Conservation (phyloP, 1,140 invertebrate genomes). For the Scaptomyza graminum region DNA sequence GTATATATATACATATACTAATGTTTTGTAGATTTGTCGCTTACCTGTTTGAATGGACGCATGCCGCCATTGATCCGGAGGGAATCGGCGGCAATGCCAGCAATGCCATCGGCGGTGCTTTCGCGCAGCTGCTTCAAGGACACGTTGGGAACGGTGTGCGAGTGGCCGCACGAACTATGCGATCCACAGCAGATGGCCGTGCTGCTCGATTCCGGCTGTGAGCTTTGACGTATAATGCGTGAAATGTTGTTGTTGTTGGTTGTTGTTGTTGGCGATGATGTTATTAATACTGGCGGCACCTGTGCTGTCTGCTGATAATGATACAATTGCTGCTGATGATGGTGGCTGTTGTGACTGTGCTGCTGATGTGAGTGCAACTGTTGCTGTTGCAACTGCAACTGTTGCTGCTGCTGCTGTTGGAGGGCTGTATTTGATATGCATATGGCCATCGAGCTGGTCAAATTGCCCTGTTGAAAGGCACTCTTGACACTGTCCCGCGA, state of each 20-base stretch:
- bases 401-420: conserved; percentile 62
- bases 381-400: conserved; percentile 40
- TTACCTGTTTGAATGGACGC: conserved; percentile 97
- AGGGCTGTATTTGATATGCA: conserved; percentile 67
- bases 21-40: conserved; percentile 36
- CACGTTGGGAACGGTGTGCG: conserved; percentile 88
- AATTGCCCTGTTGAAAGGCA: conserved; percentile 85
- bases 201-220: conserved; percentile 92
- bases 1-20: no score
- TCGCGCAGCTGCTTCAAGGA: conserved; percentile 93
- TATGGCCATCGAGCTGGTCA: conserved; percentile 73
- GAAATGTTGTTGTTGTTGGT: conserved; percentile 82
- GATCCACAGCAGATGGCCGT: conserved; percentile 86
- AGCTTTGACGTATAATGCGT: conserved; percentile 94
- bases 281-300: conserved; percentile 89
- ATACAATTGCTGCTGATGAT: conserved; percentile 39
- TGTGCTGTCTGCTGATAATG: conserved; percentile 62
- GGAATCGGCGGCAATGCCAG: conserved; percentile 98
- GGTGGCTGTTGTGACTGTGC: conserved; percentile 29
- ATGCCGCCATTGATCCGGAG: conserved; percentile 98
- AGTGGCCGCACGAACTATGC: conserved; percentile 84
- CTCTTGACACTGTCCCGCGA: conserved; percentile 89
- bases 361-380: conserved; percentile 46
- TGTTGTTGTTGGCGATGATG: conserved; percentile 86
- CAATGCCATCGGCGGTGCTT: conserved; percentile 91